Percentiles rank a stretch among this genome's conserved stretches.
Evolutionary conservation across 2,888 invertebrate genomes (phyloP).

Genomic region (Cactoblastis cactorum): DNA sequence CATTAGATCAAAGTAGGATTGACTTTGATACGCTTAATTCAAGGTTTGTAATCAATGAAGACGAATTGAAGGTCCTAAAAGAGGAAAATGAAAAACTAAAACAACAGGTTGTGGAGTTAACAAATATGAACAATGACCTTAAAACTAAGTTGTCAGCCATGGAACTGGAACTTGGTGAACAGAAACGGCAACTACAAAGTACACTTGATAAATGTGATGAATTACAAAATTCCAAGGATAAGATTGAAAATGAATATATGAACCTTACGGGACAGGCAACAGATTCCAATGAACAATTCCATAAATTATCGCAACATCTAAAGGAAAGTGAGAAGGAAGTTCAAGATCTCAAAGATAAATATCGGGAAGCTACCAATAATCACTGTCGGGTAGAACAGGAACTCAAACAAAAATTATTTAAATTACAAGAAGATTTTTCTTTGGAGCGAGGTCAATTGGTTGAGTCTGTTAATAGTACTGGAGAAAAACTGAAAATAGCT

Average conservation of each 20-base stretch:
- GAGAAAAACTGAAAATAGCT: conserved; percentile 54
- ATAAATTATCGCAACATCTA: conserved; percentile 75
- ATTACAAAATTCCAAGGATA: conserved; percentile 76
- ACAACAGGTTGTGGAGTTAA: conserved; percentile 60
- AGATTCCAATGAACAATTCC: conserved; percentile 80
- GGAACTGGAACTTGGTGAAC: conserved; percentile 78
- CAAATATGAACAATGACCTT: conserved; percentile 53
- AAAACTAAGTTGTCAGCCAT: conserved; percentile 63
- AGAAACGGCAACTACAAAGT: conserved; percentile 76
- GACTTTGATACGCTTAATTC: conserved; percentile 70
- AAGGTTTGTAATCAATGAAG: conserved; percentile 64
- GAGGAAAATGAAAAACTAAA: conserved; percentile 66
- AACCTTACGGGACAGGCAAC: conserved; percentile 79
- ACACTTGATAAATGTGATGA: conserved; percentile 79
- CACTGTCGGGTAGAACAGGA: conserved; percentile 69
- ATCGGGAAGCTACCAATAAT: conserved; percentile 61
- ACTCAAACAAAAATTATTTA: conserved; percentile 66
- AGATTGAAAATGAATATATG: conserved; percentile 79
- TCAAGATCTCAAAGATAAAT: conserved; percentile 70
- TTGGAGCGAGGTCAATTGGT: conserved; percentile 56
- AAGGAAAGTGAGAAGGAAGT: conserved; percentile 79
- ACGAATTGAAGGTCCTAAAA: conserved; percentile 62
- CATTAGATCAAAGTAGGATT: conserved; percentile 64
- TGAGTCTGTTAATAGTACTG: conserved; percentile 52
- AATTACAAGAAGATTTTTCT: conserved; percentile 63